phyloP scores from a whole-genome alignment of 2,113 vertebrate species.

The Ammodytes dubius region DNA sequence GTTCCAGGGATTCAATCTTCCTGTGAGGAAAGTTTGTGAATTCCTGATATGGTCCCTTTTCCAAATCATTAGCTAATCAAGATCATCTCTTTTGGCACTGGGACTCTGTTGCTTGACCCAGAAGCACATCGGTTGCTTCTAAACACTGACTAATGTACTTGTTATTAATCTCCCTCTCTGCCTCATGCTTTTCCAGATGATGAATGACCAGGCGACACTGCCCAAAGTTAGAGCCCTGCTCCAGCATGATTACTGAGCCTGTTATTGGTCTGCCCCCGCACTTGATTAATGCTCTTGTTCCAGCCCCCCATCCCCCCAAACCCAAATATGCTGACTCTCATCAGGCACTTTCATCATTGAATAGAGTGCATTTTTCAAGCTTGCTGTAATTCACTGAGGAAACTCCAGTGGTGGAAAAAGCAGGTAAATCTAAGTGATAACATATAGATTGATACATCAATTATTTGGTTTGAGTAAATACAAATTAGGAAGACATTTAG shows the following conservation, averaged over 20 bases:
- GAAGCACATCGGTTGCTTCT: slow-evolving; percentile 74
- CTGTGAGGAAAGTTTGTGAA: no score
- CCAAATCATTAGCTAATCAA: slow-evolving; percentile 63
- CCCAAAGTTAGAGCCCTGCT: slow-evolving; percentile 77
- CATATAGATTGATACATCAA: slow-evolving; percentile 53
- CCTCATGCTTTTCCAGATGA: slow-evolving; percentile 76
- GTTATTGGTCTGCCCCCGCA: slow-evolving; percentile 81
- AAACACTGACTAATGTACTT: slow-evolving; percentile 84
- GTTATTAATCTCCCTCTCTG: slow-evolving; percentile 82
- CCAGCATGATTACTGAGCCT: slow-evolving; percentile 78
- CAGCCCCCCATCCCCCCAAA: slow-evolving; percentile 42
- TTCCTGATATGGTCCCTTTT: slow-evolving; percentile 7
- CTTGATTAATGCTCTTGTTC: slow-evolving; percentile 83
- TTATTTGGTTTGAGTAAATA: slow-evolving; percentile 39
- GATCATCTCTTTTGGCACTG: slow-evolving; percentile 67
- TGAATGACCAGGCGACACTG: slow-evolving; percentile 74
- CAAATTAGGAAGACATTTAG: slow-evolving; percentile 10
- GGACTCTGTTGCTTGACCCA: slow-evolving; percentile 66
- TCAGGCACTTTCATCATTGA: slow-evolving; percentile 72
- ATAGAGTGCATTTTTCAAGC: slow-evolving; percentile 62
- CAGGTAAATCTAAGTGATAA: slow-evolving; percentile 45
- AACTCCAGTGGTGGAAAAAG: slow-evolving; percentile 49
- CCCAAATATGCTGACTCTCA: slow-evolving; percentile 82
- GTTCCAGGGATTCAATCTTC: no score
- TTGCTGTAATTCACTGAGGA: slow-evolving; percentile 52